Base-by-base conservation (phyloP, 2,797 vertebrate genomes). In the Lacerta viridis region DNA sequence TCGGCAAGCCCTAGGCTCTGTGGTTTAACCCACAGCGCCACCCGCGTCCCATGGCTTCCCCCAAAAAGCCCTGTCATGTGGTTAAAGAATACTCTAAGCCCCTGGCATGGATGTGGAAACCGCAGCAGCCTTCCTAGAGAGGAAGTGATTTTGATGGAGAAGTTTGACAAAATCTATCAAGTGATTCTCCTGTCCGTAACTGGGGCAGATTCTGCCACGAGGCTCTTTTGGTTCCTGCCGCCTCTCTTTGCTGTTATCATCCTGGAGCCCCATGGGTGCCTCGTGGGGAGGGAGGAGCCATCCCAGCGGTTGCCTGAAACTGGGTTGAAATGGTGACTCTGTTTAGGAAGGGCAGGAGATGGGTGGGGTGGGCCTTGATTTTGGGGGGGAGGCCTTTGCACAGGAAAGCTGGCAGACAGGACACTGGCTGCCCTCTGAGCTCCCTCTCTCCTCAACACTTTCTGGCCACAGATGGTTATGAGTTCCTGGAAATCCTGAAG, bases 401-500 rank as follows among this genome's bases (percentile, higher is more conserved):
- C 13, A 17, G 29, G 36, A 5, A 46, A 59, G n/a, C 5, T 18
- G 50, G 7, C 0, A 3, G 20, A 61, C 3, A n/a, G 27, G 15
- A 11, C 3, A 1, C 17, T 7, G 10, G 33, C 33, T 29, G 41
- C 66, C 66, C 20, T 0, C 39, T 2, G 2, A 0, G 0, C 41
- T 66, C 78, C 18, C 68, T 25, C 36, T 39, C 25, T 3, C 3
- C 1, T 0, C 23, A 0, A 36, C 50, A 10, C 33, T n/a, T 33
- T 50, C 29, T 3, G 43, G 17, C 55, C 27, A 0, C 72, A 98
- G 98, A 99, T 0, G 98, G 98, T 90, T 99, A 93, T 61, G 98
- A 99, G 91, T 99, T 99, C 96, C 96, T 99, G 94, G 98, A 98
- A 94, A 98, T 97, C 86, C 96, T 99, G 94, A 99, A 99, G 96